Evolutionary conservation across 2,113 vertebrate genomes (phyloP).

Genomic region (Plecotus auritus): DNA sequence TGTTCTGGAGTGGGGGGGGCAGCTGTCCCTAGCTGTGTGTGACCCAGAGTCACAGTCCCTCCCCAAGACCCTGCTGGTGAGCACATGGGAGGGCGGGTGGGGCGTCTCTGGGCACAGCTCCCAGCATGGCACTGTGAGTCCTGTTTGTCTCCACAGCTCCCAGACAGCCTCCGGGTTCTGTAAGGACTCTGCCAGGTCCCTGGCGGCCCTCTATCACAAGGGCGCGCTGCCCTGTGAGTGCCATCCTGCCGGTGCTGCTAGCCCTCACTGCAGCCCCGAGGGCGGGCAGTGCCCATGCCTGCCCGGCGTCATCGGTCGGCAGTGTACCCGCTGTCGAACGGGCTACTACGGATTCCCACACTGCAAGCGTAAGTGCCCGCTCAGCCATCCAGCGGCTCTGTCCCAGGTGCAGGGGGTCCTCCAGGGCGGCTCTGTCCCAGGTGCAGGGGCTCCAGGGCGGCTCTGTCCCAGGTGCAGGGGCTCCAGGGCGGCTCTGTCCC

Average conservation of each 20-base stretch:
- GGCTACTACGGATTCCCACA: conserved; percentile 93
- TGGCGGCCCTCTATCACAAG: conserved; percentile 88
- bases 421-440: not conserved
- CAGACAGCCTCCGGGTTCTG: conserved; percentile 86
- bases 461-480: too few relatives aligned
- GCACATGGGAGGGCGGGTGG: not conserved
- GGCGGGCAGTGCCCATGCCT: conserved; percentile 92
- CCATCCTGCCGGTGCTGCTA: conserved; percentile 79
- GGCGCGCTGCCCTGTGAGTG: conserved; percentile 91
- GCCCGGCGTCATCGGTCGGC: conserved; percentile 85
- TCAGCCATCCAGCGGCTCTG: fast-evolving
- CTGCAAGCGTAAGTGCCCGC: conserved; percentile 87
- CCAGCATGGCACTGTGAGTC: not conserved
- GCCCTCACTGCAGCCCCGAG: conserved; percentile 79
- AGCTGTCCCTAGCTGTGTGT: not conserved
- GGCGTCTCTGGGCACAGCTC: not conserved
- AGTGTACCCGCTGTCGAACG: conserved; percentile 87
- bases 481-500: not conserved
- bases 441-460: not conserved
- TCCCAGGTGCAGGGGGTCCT: not conserved
- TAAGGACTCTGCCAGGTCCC: conserved; percentile 84
- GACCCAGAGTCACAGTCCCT: not conserved
- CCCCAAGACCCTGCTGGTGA: not conserved
- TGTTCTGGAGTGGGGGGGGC: not conserved
- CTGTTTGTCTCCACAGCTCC: conserved; percentile 78